These are phyloP conservation scores for Baryphthengus martii DNA, from an alignment of 2,113 vertebrate genomes.

Conservation along the genomic window DNA sequence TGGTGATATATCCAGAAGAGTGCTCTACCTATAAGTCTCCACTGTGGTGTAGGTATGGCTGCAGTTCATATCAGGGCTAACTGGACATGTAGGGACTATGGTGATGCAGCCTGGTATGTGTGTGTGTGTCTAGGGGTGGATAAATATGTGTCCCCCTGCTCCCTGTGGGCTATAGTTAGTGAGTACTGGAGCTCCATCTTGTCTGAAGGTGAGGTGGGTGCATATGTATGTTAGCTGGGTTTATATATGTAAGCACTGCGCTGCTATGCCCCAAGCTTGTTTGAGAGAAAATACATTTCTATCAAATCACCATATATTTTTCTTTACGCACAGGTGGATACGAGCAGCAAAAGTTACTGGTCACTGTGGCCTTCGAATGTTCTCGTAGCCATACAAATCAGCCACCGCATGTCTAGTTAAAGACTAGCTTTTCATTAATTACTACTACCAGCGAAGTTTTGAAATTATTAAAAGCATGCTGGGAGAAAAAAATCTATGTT, in stretches of 20 bases:
- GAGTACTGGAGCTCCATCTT: background rate
- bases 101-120: too few species aligned
- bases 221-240: background rate
- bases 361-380: background rate
- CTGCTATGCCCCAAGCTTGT: background rate
- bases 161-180: rapidly evolving
- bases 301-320: background rate
- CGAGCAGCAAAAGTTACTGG: background rate
- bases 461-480: background rate
- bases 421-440: background rate
- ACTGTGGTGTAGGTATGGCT: background rate
- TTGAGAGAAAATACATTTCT: background rate
- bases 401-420: background rate
- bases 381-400: background rate
- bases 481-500: background rate
- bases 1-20: background rate
- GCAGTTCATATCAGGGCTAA: too few species aligned
- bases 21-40: rapidly evolving
- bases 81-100: too few species aligned
- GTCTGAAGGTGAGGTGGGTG: background rate
- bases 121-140: too few species aligned
- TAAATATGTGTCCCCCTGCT: background rate
- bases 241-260: background rate
- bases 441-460: background rate
- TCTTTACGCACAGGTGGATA: background rate